phyloP scores from a whole-genome alignment of 2,113 vertebrate species.

The Pachycephala philippinensis region DNA sequence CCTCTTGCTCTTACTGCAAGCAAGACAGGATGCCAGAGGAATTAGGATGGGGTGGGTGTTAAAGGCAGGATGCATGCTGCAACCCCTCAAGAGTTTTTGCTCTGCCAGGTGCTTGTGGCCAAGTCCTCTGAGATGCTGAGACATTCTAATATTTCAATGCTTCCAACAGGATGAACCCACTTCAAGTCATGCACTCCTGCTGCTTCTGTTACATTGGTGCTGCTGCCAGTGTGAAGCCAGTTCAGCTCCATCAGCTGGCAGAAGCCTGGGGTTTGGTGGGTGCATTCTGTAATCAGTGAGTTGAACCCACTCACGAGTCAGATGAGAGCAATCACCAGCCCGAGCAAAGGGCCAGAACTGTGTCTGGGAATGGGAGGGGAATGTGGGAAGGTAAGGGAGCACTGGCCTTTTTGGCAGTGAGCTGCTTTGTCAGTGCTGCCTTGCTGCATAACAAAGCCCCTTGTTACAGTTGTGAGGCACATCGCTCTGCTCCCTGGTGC shows the following conservation, averaged over 20 bases:
- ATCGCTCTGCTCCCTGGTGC: accelerated
- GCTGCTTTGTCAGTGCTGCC: neutral
- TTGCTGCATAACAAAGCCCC: neutral
- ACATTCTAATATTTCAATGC: neutral
- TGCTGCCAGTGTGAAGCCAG: neutral
- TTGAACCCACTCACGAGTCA: accelerated
- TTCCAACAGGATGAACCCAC: neutral
- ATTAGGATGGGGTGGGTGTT: neutral
- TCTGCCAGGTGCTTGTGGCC: neutral
- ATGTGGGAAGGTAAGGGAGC: neutral
- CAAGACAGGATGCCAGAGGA: neutral
- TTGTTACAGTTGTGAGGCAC: neutral
- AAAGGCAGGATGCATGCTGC: neutral
- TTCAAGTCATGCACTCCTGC: neutral
- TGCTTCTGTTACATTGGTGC: neutral
- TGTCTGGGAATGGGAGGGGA: neutral
- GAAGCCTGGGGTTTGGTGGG: neutral
- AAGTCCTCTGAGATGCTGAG: neutral
- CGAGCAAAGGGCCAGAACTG: neutral
- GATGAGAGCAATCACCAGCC: accelerated
- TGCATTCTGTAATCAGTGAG: neutral
- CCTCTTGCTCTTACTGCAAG: neutral
- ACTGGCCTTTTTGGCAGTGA: neutral
- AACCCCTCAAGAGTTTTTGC: neutral
- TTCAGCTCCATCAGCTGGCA: neutral